These are phyloP conservation scores for Metridium senile DNA, from an alignment of 92 coral and sea anemone genomes.

Conservation along the genomic window DNA sequence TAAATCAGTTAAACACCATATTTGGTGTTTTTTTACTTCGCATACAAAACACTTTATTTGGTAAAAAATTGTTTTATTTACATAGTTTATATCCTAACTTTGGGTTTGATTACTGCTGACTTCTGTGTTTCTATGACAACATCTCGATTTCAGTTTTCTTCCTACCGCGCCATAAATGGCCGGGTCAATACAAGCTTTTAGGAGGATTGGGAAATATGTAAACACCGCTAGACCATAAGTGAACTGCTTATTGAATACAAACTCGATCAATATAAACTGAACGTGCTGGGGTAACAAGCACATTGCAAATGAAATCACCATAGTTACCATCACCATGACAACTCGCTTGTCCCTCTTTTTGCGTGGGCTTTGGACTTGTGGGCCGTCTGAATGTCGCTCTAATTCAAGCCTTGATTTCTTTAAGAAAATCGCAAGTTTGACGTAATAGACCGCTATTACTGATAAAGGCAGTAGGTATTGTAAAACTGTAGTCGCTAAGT, in stretches of 20 bases:
- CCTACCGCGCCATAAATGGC: conserved; percentile 33
- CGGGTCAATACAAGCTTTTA: conserved; percentile 39
- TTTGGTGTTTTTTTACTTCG: too few species aligned
- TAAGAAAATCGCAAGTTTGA: conserved; percentile 17
- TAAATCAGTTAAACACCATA: too few species aligned
- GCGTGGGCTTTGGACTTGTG: conserved; percentile 23
- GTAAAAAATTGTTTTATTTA: too few species aligned
- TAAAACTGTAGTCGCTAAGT: background rate
- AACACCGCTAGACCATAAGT: conserved; percentile 23
- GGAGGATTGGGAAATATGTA: conserved; percentile 25
- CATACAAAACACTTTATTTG: too few species aligned
- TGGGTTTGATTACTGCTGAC: too few species aligned
- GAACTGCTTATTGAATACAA: conserved; percentile 1
- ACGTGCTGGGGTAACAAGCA: conserved; percentile 39
- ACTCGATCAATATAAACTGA: conserved; percentile 26
- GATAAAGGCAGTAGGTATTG: conserved; percentile 18
- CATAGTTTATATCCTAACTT: too few species aligned
- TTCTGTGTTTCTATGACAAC: background rate
- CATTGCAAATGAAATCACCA: conserved; percentile 36
- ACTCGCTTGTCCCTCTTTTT: conserved; percentile 34
- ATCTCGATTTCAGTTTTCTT: conserved; percentile 12
- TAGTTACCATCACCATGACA: conserved; percentile 39
- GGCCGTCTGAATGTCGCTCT: conserved; percentile 8
- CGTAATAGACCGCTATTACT: conserved; percentile 6
- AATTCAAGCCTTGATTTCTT: conserved; percentile 24